A percentile compares a stretch with the other conserved stretches of the same genome.
Evolutionary conservation across 2,888 invertebrate genomes (phyloP).

Genomic region (Pasiphila rectangulata): DNA sequence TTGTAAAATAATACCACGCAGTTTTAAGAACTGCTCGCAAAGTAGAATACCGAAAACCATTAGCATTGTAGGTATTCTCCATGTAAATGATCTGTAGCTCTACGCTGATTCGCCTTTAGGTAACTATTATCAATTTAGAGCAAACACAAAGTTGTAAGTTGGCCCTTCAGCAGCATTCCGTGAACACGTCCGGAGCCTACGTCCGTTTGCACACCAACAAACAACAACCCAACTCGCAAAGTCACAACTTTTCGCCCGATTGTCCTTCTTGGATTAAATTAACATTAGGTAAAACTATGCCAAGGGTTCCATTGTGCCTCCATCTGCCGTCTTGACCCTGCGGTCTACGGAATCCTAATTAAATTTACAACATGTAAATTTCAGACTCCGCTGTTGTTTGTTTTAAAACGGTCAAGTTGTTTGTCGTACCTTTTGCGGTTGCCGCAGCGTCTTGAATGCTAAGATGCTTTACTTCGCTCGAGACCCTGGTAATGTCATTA

Average conservation of each 20-base stretch:
- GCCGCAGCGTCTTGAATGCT: conserved; percentile 7
- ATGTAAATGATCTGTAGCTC: too few species aligned
- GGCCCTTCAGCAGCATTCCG: conserved; percentile 10
- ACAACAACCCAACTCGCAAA: conserved; percentile 62
- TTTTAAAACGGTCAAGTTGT: conserved; percentile 47
- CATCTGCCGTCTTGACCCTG: conserved; percentile 51
- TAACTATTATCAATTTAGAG: conserved; percentile 9
- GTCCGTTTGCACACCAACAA: conserved; percentile 33
- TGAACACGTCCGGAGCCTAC: conserved; percentile 17
- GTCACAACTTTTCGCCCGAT: conserved; percentile 66
- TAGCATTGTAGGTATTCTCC: too few species aligned
- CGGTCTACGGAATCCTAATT: conserved; percentile 71
- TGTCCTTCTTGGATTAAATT: conserved; percentile 77
- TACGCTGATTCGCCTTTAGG: too few species aligned
- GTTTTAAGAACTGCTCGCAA: too few species aligned
- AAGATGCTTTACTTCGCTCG: conserved; percentile 3
- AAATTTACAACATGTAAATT: conserved; percentile 78
- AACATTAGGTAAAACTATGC: conserved; percentile 77
- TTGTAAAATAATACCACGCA: too few species aligned
- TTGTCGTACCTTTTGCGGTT: conserved; percentile 19
- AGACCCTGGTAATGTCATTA: neutral
- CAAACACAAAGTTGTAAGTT: conserved; percentile 5
- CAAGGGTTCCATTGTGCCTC: conserved; percentile 54
- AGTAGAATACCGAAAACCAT: too few species aligned
- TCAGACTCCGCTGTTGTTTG: conserved; percentile 64